phyloP scores from a whole-genome alignment of 2,797 vertebrate genomes.

The Syngnathus rostellatus region DNA sequence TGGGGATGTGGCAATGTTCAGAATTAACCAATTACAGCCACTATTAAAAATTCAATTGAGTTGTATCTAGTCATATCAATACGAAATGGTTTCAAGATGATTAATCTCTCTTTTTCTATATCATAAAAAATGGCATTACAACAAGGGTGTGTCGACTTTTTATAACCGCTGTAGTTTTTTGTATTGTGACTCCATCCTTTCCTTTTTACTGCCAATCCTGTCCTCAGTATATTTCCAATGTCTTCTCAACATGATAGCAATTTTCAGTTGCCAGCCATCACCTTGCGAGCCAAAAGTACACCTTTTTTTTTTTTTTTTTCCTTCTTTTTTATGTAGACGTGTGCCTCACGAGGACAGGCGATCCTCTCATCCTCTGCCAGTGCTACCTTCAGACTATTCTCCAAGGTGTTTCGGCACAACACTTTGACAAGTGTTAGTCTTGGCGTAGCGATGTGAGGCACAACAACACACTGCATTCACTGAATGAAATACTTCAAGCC shows the following conservation, averaged over 20 bases:
- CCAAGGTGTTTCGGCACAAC: conserved; percentile 40
- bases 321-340: conserved; percentile 16
- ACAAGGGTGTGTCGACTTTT: neutral
- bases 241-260: conserved; percentile 35
- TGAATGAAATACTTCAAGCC: conserved; percentile 28
- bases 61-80: too few relatives aligned
- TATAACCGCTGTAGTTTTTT: neutral
- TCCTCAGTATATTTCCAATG: conserved; percentile 48
- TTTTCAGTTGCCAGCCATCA: conserved; percentile 38
- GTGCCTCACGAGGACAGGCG: conserved; percentile 27
- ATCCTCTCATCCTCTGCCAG: conserved; percentile 41
- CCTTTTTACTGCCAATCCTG: neutral
- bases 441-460: conserved; percentile 36
- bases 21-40: too few relatives aligned
- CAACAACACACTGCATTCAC: conserved; percentile 41
- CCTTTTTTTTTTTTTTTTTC: conserved; percentile 8
- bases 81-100: too few relatives aligned
- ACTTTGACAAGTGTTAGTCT: conserved; percentile 36
- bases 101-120: too few relatives aligned
- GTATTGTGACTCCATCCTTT: conserved; percentile 6
- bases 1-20: too few relatives aligned
- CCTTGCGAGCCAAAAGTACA: conserved; percentile 25
- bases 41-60: too few relatives aligned
- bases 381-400: conserved; percentile 37
- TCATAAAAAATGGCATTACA: neutral